phyloP scores from a whole-genome alignment of 2,113 vertebrate species.

The Grallaria varia region DNA sequence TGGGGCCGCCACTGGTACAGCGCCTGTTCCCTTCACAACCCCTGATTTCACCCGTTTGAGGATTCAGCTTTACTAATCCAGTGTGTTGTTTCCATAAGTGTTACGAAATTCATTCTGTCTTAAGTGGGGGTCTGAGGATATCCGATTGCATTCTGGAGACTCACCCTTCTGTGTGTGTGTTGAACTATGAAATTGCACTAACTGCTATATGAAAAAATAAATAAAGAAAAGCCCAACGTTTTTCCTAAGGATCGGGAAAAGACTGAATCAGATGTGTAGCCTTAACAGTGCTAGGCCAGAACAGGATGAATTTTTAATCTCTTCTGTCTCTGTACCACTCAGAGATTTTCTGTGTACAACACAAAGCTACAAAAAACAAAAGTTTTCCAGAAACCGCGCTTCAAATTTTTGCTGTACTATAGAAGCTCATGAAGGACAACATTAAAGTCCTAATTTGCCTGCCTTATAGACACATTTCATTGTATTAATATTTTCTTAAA shows the following conservation, averaged over 20 bases:
- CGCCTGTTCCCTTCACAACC: not conserved
- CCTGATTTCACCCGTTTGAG: not conserved
- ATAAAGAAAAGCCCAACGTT: constrained; percentile 14
- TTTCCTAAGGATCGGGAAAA: constrained; percentile 4
- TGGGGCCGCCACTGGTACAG: not conserved
- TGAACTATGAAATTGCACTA: constrained; percentile 46
- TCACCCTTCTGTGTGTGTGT: not conserved
- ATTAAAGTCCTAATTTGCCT: constrained; percentile 45
- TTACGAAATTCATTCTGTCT: not conserved
- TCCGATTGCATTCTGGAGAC: constrained; percentile 4
- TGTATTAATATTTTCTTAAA: constrained; percentile 64
- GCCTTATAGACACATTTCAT: constrained; percentile 61
- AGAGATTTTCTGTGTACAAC: constrained; percentile 41
- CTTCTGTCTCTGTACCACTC: constrained; percentile 15
- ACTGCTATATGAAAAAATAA: constrained; percentile 16
- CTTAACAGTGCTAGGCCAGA: constrained; percentile 6
- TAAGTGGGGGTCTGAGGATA: constrained; percentile 1
- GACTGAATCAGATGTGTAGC: constrained; percentile 1
- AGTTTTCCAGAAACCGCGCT: constrained; percentile 51
- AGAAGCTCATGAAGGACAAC: constrained; percentile 62
- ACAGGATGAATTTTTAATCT: constrained; percentile 31
- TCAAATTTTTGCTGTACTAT: constrained; percentile 53
- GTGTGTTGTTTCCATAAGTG: not conserved
- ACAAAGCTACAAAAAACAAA: constrained; percentile 22
- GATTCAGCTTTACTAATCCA: not conserved